Conservation (phyloP, 2,113 vertebrate species). For the Lucifuga dentata region DNA sequence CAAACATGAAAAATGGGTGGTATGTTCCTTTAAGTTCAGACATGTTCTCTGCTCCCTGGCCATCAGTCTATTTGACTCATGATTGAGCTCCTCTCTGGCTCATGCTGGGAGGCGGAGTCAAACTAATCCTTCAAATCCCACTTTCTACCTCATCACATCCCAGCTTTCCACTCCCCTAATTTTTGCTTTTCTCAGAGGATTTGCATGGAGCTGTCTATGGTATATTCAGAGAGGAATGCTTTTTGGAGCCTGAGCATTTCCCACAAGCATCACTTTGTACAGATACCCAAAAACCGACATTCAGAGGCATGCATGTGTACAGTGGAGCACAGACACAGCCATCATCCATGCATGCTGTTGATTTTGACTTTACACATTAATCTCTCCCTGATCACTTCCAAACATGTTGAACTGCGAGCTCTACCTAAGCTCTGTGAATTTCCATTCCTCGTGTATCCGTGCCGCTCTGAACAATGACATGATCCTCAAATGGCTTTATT, state of each 20-base stretch:
- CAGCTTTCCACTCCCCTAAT: not conserved
- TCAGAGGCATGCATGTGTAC: not conserved
- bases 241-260: not conserved
- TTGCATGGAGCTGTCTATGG: constrained; percentile 16
- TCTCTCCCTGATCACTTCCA: constrained; percentile 43
- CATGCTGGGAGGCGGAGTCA: constrained; percentile 17
- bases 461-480: constrained; percentile 62
- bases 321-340: not conserved
- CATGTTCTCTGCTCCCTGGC: constrained; percentile 15
- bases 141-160: constrained; percentile 36
- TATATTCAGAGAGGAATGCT: constrained; percentile 12
- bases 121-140: constrained; percentile 36
- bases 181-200: constrained; percentile 14
- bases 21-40: no score
- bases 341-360: constrained; percentile 10
- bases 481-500: constrained; percentile 66
- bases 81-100: constrained; percentile 22
- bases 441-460: constrained; percentile 59
- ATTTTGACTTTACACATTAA: constrained; percentile 29
- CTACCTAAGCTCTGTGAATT: constrained; percentile 52
- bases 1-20: no score
- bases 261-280: constrained; percentile 16
- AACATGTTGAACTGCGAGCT: constrained; percentile 37
- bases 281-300: not conserved
- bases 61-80: constrained; percentile 38